Evolutionary conservation across 2,113 vertebrate genomes (phyloP), one percentile per base, ranked within the genome.

Genomic region (Tautogolabrus adspersus): DNA sequence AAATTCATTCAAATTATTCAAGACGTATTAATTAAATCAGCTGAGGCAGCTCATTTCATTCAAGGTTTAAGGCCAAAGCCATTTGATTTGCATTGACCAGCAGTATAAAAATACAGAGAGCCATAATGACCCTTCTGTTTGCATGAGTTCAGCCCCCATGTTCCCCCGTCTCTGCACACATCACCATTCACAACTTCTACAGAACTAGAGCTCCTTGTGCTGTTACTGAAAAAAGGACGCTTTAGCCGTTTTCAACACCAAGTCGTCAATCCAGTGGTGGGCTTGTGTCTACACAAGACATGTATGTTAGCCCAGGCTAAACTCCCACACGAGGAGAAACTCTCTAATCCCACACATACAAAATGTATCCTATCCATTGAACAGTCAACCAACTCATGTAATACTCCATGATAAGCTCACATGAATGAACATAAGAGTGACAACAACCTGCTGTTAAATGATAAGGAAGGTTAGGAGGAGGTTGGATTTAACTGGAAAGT

Each of bases 11-110:
- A 9, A 52, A 61, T 40, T 22, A 26, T 58, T 11, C 10, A 34
- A 34, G 38, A 47, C 8, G 12, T 51, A 38, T 71, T 72, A 8
- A 71, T 57, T 12, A 30, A 68, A 60, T 13, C 44, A 37, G 40
- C 38, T 44, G 18, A 40, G 16, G 55, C 15, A 10, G 57, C 23
- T 63, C 9, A 38, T 57, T 56, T 47, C 26, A 56, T 40, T 63
- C 30, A 22, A 26, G 51, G 11, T 46, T 22, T 44, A 10, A 54
- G 23, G 13, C 2, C 40, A 55, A 7, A 58, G n/a, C 40, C n/a
- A 44, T 55, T 22, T 10, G 10, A 51, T 58, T 75, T 66, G 11
- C 16, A 26, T 8, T 57, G 16, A 7, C 23, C 30, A 56, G 56
- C 12, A 16, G 11, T 23, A 4, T 61, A 15, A 52, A 37, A 72